Evolutionary conservation across 2,113 vertebrate species (phyloP).

Genomic region (Triplophysa tibetana): DNA sequence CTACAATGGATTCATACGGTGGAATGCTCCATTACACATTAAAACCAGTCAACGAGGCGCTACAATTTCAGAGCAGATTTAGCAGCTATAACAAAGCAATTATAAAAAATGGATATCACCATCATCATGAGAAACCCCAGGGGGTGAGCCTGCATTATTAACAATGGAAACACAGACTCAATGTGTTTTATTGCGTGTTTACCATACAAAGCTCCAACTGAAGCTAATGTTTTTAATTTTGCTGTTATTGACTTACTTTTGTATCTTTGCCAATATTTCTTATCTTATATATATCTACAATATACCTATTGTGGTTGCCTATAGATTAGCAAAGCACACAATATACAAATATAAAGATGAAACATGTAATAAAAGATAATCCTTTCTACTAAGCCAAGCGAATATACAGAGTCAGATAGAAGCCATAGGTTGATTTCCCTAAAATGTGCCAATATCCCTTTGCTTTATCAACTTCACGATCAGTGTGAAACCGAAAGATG

Average conservation of each 20-base stretch:
- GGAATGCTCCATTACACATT: not conserved
- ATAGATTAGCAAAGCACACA: too few relatives aligned
- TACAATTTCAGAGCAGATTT: conserved; percentile 39
- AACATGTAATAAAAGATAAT: too few relatives aligned
- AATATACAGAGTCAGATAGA: too few relatives aligned
- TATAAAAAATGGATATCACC: conserved; percentile 49
- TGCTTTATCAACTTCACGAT: too few relatives aligned
- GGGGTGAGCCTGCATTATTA: conserved; percentile 41
- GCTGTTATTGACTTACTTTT: not conserved
- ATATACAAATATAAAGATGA: too few relatives aligned
- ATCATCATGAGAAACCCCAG: conserved; percentile 31
- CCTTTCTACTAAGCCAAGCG: too few relatives aligned
- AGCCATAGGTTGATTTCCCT: too few relatives aligned
- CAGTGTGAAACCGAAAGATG: too few relatives aligned
- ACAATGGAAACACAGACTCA: conserved; percentile 21
- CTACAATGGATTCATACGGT: conserved; percentile 26
- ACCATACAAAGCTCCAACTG: not conserved
- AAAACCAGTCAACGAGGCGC: conserved; percentile 30
- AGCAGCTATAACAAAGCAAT: conserved; percentile 55
- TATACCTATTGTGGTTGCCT: not conserved
- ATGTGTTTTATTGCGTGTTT: not conserved
- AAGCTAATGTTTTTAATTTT: not conserved
- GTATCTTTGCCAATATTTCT: not conserved
- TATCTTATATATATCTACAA: too few relatives aligned
- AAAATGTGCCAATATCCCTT: too few relatives aligned